Base-by-base conservation (phyloP, 2,113 vertebrate genomes). In the Ammodytes dubius region DNA sequence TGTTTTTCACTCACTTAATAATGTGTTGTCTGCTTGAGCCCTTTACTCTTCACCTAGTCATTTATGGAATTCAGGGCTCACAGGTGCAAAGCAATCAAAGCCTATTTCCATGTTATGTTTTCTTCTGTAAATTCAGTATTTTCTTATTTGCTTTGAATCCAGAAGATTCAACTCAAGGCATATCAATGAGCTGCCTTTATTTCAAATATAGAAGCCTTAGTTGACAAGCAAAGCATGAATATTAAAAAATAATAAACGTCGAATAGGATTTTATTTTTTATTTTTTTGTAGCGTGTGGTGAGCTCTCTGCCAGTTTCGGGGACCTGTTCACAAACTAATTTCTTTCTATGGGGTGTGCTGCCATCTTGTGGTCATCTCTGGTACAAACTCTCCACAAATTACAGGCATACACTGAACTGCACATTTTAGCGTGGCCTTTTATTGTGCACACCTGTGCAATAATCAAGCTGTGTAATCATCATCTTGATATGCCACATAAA, bases 341-440 rank as follows among this genome's bases (percentile, higher is more conserved):
- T 58, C 13, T 87, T 86, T 88, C 14, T 47, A 14, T 65, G 61
- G 52, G 15, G 35, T 90, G 45, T 88, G 76, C 74, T 73, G 84
- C 87, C 89, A 92, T 87, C 92, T 86, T 72, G 76, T 89, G 92
- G 83, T 14, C 40, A 57, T 15, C 0, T 79, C 4, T 50, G 15
- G 17, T 47, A 82, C 37, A 14, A 37, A 60, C 42, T 46, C n/a
- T 45, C 1, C 50, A 35, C 2, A n/a, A 64, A 54, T 54, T n/a
- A 14, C 1, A 74, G 0, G 1, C 3, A 10, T 0, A 13, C 6
- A 6, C 27, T 27, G 27, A 27, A 27, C 27, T 27, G 27, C 27
- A 27, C 27, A 27, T 27, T 27, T 27, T 27, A 27, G 27, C 27
- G 27, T 27, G 27, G 27, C 27, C 27, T 27, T 27, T 27, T 27